phyloP scores from a whole-genome alignment of 2,797 vertebrate species.

The Octomys mimax region DNA sequence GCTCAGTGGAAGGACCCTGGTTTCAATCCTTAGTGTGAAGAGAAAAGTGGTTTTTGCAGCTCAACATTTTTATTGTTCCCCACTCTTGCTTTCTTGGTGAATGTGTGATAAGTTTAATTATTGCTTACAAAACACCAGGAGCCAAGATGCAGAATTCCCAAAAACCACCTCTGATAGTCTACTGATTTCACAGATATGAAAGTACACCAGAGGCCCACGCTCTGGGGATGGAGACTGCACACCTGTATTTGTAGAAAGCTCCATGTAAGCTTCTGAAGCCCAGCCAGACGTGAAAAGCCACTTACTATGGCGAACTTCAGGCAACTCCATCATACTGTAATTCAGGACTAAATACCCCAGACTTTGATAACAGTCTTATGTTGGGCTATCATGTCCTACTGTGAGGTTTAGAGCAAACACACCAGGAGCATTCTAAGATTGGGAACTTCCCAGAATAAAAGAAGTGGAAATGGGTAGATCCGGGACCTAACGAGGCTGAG shows the following conservation, averaged over 20 bases:
- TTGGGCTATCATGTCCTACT: neutral
- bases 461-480: neutral
- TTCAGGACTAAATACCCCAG: conserved; percentile 37
- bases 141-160: conserved; percentile 7
- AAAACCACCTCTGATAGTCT: neutral
- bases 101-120: conserved; percentile 36
- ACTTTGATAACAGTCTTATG: conserved; percentile 45
- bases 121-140: conserved; percentile 37
- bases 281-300: conserved; percentile 8
- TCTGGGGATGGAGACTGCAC: conserved; percentile 15
- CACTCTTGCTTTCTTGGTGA: conserved; percentile 4
- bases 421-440: conserved; percentile 14
- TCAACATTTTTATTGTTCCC: conserved; percentile 26
- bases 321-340: conserved; percentile 10
- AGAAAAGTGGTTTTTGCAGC: conserved; percentile 1
- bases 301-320: neutral
- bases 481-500: neutral
- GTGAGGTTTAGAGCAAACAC: neutral
- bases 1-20: neutral
- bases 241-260: conserved; percentile 48
- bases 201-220: neutral
- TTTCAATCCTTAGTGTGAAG: neutral
- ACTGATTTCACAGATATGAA: conserved; percentile 10
- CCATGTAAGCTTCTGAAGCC: neutral
- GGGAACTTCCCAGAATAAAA: neutral